Conservation (phyloP, 2,797 vertebrate species). For the Sebastes taczanowskii region DNA sequence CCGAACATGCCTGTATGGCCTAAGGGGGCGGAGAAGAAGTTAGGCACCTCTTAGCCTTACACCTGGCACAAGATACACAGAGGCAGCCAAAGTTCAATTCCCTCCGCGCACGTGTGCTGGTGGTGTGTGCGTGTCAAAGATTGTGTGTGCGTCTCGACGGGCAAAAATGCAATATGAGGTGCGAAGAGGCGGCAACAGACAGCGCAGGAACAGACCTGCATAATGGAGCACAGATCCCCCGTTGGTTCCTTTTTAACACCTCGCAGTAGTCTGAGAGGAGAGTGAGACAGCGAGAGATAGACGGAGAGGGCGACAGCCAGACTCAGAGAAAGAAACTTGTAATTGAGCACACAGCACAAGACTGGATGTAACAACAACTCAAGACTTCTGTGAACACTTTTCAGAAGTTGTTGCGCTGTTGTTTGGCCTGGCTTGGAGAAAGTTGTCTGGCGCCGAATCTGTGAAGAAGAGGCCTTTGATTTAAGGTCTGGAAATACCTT, state of each 20-base stretch:
- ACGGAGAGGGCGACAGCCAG: slow-evolving; percentile 65
- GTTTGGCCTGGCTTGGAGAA: slow-evolving; percentile 63
- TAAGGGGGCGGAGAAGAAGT: slow-evolving; percentile 46
- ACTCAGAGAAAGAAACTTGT: slow-evolving; percentile 59
- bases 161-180: slow-evolving; percentile 96
- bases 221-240: slow-evolving; percentile 85
- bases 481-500: slow-evolving; percentile 76
- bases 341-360: slow-evolving; percentile 70
- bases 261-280: slow-evolving; percentile 82
- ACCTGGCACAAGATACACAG: slow-evolving; percentile 66
- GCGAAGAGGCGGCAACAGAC: slow-evolving; percentile 91
- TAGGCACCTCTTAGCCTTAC: slow-evolving; percentile 71
- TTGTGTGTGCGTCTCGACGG: slow-evolving; percentile 69
- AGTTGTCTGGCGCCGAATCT: slow-evolving; percentile 67
- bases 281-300: slow-evolving; percentile 65
- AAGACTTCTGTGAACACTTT: slow-evolving; percentile 67
- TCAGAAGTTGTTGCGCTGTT: slow-evolving; percentile 59
- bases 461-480: slow-evolving; percentile 70
- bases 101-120: slow-evolving; percentile 7
- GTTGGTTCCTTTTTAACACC: slow-evolving; percentile 92
- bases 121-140: slow-evolving; percentile 31
- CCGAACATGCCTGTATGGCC: slow-evolving; percentile 44
- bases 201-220: slow-evolving; percentile 96
- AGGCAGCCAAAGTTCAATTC: slow-evolving; percentile 64
- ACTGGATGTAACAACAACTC: slow-evolving; percentile 55